A percentile compares a stretch with the other conserved stretches of the same genome.
These are phyloP conservation scores for Mustelus asterias DNA, from an alignment of 2,113 vertebrate genomes.

Conservation along the genomic window DNA sequence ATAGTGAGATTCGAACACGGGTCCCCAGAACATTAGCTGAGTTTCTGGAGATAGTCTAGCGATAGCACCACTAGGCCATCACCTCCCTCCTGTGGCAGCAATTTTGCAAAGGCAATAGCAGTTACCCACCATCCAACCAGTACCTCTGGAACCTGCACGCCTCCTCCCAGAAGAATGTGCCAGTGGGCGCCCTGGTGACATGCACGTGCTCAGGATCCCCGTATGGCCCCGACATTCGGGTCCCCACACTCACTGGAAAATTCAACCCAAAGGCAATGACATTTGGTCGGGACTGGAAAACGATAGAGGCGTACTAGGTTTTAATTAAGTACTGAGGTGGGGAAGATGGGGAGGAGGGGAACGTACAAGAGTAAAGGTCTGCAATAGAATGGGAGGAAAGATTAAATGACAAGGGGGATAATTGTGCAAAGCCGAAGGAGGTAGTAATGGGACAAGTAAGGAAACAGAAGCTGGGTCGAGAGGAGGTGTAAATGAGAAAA, in stretches of 20 bases:
- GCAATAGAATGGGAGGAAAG: not conserved
- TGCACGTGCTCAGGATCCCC: not conserved
- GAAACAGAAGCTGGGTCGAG: not conserved
- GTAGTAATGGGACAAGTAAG: not conserved
- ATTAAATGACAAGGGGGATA: not conserved
- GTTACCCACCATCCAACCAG: no score
- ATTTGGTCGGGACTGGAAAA: not conserved
- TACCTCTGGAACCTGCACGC: no score
- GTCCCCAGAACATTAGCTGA: no score
- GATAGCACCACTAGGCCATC: no score
- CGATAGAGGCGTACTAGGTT: no score
- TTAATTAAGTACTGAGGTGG: no score
- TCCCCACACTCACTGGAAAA: not conserved
- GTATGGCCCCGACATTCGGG: no score
- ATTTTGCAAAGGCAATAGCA: no score
- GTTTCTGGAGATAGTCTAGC: no score
- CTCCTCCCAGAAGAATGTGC: not conserved
- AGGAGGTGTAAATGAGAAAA: not conserved
- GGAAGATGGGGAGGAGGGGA: no score
- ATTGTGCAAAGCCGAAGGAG: not conserved
- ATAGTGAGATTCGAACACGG: no score
- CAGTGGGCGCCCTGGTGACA: not conserved
- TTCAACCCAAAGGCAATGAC: not conserved
- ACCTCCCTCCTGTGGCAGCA: no score
- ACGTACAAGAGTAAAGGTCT: not conserved